Evolutionary conservation across 2,888 invertebrate genomes (phyloP), one percentile per base, ranked within the genome.

Genomic region (Minunthozetes semirufus): DNA sequence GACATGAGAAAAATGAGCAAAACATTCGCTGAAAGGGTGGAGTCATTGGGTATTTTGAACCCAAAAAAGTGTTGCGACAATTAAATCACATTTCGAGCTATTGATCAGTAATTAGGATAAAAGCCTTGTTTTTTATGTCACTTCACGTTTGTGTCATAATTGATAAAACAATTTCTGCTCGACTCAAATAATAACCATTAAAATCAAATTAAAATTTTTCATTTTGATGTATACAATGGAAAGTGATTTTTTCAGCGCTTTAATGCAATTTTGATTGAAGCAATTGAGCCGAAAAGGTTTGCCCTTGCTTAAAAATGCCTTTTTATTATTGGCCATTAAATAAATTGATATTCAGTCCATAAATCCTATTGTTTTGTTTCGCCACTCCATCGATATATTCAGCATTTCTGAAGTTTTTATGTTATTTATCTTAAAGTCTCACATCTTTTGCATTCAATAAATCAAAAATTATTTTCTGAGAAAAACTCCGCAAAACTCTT

Each of bases 271-370:
- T 59, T 59, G 59, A 56, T 56, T 56, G 22, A 56, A 56, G 22
- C 17, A 56, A 59, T 59, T 59, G 59, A 59, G 25, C 27, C 27
- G 59, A 59, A 17, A 27, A n/a, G 22, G 6, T 59, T 59, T 59
- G 1, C 15, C n/a, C 4, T 25, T 48, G 15, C 13, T 48, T 11
- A 48, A 17, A 59, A 27, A n/a, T 27, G 9, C 13, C 27, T 9
- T 56, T 17, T 27, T 59, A 25, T 59, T 59, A 59, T 59, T 25
- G 59, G 15, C 59, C 25, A 59, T 59, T 59, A 59, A 27, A 59
- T 59, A 27, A 59, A 59, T 59, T 25, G 59, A 59, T 59, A 59
- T 59, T 59, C 59, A 59, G 59, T 59, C 25, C 27, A 29, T 59
- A 59, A 59, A 59, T 17, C 27, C 27, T 59, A n/a, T 29, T 59